Percentiles rank a stretch among this genome's conserved stretches.
These are phyloP conservation scores for Sylvicapra grimmia DNA, from an alignment of 2,113 vertebrate genomes.

Conservation along the genomic window DNA sequence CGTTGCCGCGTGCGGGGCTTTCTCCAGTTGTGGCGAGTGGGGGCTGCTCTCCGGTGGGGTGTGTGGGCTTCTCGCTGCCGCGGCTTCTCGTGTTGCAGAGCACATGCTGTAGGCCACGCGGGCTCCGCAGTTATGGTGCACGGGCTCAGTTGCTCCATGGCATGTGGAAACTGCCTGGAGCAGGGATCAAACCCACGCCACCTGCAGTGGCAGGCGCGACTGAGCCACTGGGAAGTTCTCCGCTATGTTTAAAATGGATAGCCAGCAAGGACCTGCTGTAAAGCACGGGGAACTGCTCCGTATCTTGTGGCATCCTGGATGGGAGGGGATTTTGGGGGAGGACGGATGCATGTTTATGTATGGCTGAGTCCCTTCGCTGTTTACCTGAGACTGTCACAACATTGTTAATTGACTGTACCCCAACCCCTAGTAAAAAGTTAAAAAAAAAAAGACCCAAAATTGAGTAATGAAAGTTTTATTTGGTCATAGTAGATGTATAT, in stretches of 20 bases:
- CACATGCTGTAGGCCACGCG: neutral
- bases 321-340: neutral
- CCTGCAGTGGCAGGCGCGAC: neutral
- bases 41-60: fast-evolving
- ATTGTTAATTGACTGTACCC: neutral
- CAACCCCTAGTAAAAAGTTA: neutral
- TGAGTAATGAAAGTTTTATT: neutral
- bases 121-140: neutral
- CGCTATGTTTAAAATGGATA: neutral
- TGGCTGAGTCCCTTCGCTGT: neutral
- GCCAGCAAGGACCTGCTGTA: neutral
- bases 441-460: neutral
- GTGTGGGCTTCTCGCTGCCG: neutral
- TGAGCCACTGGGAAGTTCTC: neutral
- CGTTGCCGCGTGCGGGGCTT: neutral
- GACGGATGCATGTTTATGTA: neutral
- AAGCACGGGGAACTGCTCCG: neutral
- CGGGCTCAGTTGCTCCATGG: neutral
- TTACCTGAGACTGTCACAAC: neutral
- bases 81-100: neutral
- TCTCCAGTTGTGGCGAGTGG: neutral
- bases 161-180: neutral
- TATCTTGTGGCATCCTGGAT: neutral
- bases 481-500: neutral
- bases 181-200: neutral